Conservation (phyloP, 2,113 vertebrate genomes). For the Helogale parvula region DNA sequence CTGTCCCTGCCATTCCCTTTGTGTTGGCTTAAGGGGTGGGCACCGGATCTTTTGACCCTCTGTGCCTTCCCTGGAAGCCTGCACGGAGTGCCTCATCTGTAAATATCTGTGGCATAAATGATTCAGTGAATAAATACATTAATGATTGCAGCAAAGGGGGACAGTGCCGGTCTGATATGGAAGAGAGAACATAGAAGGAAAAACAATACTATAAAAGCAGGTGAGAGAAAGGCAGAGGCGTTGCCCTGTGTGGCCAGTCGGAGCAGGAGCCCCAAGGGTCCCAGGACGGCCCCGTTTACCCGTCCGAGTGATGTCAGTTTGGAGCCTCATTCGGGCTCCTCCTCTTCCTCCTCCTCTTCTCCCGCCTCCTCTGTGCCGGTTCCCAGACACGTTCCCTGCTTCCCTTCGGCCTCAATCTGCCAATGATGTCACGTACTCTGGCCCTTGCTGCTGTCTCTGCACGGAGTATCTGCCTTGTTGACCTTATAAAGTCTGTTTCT, state of each 20-base stretch:
- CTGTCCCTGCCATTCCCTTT: not conserved
- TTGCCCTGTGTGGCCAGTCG: fast-evolving
- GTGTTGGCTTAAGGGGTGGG: not conserved
- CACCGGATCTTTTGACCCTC: not conserved
- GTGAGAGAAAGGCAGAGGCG: not conserved
- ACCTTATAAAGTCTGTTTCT: not conserved
- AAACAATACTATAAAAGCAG: not conserved
- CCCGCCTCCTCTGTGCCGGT: not conserved
- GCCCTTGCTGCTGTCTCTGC: not conserved
- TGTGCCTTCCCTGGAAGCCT: not conserved
- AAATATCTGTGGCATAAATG: not conserved
- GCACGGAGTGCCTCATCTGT: not conserved
- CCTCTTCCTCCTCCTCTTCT: not conserved
- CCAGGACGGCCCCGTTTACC: fast-evolving
- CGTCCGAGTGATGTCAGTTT: not conserved
- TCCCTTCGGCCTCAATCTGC: not conserved
- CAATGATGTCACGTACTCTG: not conserved
- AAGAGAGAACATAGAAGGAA: not conserved
- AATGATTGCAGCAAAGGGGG: not conserved
- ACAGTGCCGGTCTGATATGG: not conserved
- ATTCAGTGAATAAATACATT: not conserved
- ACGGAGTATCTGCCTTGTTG: not conserved
- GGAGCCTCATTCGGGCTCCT: not conserved
- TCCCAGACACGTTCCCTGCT: not conserved
- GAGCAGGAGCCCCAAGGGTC: not conserved